Percentiles rank a stretch among this genome's conserved stretches.
Conservation (phyloP, 2,797 vertebrate species). For the Tragopan temminckii region DNA sequence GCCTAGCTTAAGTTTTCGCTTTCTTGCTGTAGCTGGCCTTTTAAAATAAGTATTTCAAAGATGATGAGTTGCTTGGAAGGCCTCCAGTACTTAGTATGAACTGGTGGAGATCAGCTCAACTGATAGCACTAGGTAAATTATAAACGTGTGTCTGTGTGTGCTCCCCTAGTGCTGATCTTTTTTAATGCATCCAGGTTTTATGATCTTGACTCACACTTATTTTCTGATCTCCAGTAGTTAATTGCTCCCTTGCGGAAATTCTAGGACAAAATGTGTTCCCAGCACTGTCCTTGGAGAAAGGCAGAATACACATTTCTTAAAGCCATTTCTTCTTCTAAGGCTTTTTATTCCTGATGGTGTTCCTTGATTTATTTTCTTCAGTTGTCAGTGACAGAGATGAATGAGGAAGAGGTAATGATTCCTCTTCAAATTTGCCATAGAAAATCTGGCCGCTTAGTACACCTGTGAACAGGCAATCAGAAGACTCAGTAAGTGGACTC, state of each 20-base stretch:
- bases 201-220: background rate
- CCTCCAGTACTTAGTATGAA: background rate
- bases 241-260: constrained; percentile 12
- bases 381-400: background rate
- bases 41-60: background rate
- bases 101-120: background rate
- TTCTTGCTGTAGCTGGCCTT: background rate
- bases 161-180: background rate
- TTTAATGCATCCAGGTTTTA: background rate
- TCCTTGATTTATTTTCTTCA: background rate
- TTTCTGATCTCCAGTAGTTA: constrained; percentile 3
- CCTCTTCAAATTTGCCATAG: background rate
- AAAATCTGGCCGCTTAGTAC: background rate
- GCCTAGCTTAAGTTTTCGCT: background rate
- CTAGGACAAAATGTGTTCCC: background rate
- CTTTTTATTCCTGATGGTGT: background rate
- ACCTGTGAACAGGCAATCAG: background rate
- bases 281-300: background rate
- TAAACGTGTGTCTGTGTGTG: background rate
- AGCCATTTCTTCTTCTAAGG: background rate
- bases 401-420: background rate
- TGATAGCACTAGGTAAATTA: background rate
- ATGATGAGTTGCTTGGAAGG: background rate
- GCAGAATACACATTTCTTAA: background rate
- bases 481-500: background rate